Evolutionary conservation across 2,113 vertebrate genomes (phyloP), one percentile per base, ranked within the genome.

Genomic region (Semicossyphus pulcher): DNA sequence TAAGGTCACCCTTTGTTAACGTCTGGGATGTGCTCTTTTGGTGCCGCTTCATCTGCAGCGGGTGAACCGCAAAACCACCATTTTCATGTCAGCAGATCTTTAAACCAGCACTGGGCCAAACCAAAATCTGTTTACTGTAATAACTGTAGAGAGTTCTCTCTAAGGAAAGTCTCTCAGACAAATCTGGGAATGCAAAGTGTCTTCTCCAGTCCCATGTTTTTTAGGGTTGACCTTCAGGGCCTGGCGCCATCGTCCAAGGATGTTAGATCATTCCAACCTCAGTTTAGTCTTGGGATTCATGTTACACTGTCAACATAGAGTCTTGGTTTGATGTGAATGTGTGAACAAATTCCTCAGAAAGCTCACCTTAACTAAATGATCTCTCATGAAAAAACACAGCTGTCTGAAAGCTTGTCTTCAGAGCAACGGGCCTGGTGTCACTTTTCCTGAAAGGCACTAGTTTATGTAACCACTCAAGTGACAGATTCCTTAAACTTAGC

Each of bases 211-310:
- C 68, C 25, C 57, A 26, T 37, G 39, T 81, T 31, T 44, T 4
- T 39, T 60, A 18, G 58, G 23, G 16, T 71, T 60, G 49, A 45
- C 60, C 54, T 78, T 90, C 76, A 82, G 74, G 81, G 86, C 74
- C 87, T 88, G 87, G 78, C 85, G 80, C 72, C 53, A 76, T 72
- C n/a, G 3, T 83, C 72, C 76, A 80, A 85, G 83, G 74, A 84
- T 74, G 70, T 34, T 45, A 76, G 69, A 68, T 74, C 15, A 28
- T 79, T 92, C 88, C 89, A 88, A 71, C 34, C 76, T 72, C 45
- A 52, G 67, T 88, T 88, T 80, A 82, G 75, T 93, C 79, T 81
- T 79, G 28, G 65, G 68, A 79, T 87, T 93, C 61, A 73, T 74
- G 21, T 92, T 92, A 89, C 85, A 83, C 67, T 82, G 66, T 74